phyloP scores from a whole-genome alignment of 2,797 vertebrate species.

The Amphiprion clarkii region DNA sequence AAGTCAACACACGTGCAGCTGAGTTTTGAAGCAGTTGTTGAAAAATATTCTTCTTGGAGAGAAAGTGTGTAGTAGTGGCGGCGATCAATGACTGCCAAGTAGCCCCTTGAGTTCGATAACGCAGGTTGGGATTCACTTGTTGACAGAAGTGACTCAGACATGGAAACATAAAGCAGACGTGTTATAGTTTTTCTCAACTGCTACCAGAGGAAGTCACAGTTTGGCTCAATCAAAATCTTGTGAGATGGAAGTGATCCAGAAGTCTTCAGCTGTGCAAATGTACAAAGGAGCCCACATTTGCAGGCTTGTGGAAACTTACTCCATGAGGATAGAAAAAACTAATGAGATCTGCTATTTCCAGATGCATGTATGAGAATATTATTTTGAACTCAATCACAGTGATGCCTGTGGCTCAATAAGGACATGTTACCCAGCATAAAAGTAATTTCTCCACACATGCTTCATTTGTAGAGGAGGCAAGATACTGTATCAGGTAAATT shows the following conservation, averaged over 20 bases:
- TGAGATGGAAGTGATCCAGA: conserved; percentile 1
- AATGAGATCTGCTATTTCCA: conserved; percentile 38
- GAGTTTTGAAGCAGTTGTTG: no score
- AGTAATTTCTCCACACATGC: conserved; percentile 48
- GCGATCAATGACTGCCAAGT: not conserved
- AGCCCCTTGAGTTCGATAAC: not conserved
- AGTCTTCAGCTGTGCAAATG: conserved; percentile 23
- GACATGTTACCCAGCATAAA: conserved; percentile 29
- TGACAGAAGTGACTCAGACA: not conserved
- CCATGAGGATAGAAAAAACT: conserved; percentile 30
- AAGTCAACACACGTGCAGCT: no score
- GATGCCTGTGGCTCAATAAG: conserved; percentile 53
- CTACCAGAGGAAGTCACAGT: not conserved
- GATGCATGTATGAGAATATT: conserved; percentile 33
- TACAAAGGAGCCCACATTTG: conserved; percentile 13
- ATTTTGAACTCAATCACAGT: conserved; percentile 56
- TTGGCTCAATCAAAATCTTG: conserved; percentile 18
- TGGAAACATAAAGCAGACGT: not conserved
- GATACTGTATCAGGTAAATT: conserved; percentile 45
- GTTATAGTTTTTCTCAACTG: not conserved
- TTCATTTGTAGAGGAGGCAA: conserved; percentile 46
- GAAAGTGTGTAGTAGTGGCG: no score
- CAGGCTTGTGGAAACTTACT: conserved; percentile 20
- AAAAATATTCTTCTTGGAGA: no score
- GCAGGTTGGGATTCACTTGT: not conserved